These are phyloP conservation scores for Triplophysa yarkandensis DNA, from an alignment of 2,797 vertebrate genomes.

Conservation along the genomic window DNA sequence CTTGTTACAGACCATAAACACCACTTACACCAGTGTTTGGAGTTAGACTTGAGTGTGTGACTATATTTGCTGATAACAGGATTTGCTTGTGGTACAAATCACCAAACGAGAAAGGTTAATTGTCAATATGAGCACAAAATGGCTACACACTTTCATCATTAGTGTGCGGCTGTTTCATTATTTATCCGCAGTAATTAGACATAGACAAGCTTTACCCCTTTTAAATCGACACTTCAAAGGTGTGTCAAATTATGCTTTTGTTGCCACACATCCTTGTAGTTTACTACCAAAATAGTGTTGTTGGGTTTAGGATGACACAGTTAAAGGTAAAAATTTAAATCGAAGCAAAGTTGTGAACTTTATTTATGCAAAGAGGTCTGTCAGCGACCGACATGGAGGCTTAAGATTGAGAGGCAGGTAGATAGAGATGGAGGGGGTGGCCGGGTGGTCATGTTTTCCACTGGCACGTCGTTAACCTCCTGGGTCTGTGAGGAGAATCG, in stretches of 20 bases:
- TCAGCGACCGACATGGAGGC: constrained; percentile 34
- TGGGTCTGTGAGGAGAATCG: constrained; percentile 66
- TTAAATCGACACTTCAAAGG: constrained; percentile 76
- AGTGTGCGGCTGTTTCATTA: constrained; percentile 77
- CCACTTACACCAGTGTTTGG: constrained; percentile 52
- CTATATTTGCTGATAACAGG: constrained; percentile 83
- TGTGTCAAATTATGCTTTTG: constrained; percentile 77
- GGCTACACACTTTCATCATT: constrained; percentile 78
- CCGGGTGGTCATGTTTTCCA: constrained; percentile 69
- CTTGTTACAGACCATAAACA: constrained; percentile 74
- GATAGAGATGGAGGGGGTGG: constrained; percentile 49
- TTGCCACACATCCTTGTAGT: constrained; percentile 74
- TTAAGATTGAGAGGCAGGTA: constrained; percentile 46
- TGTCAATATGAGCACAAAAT: constrained; percentile 76
- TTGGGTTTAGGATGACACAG: constrained; percentile 12
- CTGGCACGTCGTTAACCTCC: constrained; percentile 81
- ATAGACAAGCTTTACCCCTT: constrained; percentile 69
- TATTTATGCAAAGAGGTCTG: constrained; percentile 7
- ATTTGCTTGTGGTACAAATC: constrained; percentile 79
- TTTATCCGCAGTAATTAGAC: constrained; percentile 78
- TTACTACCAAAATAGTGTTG: constrained; percentile 67
- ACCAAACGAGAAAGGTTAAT: constrained; percentile 82
- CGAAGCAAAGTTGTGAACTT: constrained; percentile 12
- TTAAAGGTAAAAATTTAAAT: neutral
- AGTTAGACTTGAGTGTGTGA: constrained; percentile 57